phyloP scores from a whole-genome alignment of 2,888 invertebrate genomes.

The Lampropteryx suffumata region DNA sequence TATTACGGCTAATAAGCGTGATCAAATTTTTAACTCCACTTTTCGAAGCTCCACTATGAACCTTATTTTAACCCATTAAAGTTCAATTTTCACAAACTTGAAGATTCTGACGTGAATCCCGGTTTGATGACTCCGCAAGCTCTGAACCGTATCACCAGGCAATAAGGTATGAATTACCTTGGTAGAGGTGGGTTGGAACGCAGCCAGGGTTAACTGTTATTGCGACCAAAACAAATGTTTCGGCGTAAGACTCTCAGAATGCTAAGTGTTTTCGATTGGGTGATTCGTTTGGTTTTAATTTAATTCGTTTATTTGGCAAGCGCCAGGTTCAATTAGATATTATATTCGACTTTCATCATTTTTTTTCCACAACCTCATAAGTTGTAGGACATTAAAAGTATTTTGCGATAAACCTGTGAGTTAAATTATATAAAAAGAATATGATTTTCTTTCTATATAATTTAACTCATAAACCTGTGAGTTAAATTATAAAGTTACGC shows the following conservation, averaged over 20 bases:
- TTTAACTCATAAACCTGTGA: no score
- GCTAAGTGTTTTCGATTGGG: constrained; percentile 39
- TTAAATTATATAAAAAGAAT: no score
- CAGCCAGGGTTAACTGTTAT: constrained; percentile 38
- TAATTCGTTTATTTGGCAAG: constrained; percentile 18
- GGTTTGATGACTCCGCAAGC: neutral
- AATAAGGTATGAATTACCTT: constrained; percentile 12
- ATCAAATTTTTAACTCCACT: constrained; percentile 33
- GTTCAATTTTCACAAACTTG: constrained; percentile 7
- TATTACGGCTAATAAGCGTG: constrained; percentile 37
- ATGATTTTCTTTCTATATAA: no score
- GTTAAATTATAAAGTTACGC: no score
- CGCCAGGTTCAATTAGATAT: constrained; percentile 1
- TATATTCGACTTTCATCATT: no score
- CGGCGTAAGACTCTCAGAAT: constrained; percentile 29
- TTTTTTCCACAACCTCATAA: no score
- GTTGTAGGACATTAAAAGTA: no score
- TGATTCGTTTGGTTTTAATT: constrained; percentile 29
- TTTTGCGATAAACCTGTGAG: no score
- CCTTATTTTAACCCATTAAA: constrained; percentile 16
- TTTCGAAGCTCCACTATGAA: neutral
- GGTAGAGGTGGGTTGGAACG: constrained; percentile 32
- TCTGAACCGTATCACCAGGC: constrained; percentile 10
- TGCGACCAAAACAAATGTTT: constrained; percentile 39
- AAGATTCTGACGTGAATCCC: neutral